These are phyloP conservation scores for Serrognathus titanus DNA, from an alignment of 2,888 invertebrate genomes.

Conservation along the genomic window DNA sequence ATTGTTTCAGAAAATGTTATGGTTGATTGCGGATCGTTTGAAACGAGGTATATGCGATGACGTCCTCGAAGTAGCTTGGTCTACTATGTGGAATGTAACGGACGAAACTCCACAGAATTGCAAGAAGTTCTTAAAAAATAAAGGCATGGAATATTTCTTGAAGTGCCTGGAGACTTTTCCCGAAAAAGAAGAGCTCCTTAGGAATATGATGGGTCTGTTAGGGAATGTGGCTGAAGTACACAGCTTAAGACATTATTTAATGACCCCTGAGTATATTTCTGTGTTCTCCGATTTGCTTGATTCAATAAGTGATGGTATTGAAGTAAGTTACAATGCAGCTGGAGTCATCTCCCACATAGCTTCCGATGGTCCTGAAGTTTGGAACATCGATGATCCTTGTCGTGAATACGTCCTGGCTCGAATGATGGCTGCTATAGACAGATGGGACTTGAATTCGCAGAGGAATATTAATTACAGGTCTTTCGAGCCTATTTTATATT, in stretches of 20 bases:
- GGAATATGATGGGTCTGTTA: constrained; percentile 97
- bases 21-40: constrained; percentile 79
- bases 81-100: constrained; percentile 98
- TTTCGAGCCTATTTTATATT: constrained; percentile 87
- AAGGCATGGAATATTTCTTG: constrained; percentile 88
- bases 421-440: constrained; percentile 77
- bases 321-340: constrained; percentile 95
- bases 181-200: constrained; percentile 81
- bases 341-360: constrained; percentile 95
- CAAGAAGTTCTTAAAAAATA: constrained; percentile 79
- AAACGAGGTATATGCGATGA: constrained; percentile 82
- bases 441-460: constrained; percentile 84
- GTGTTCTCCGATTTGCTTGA: constrained; percentile 85
- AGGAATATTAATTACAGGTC: constrained; percentile 96
- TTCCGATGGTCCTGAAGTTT: constrained; percentile 82
- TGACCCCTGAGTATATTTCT: constrained; percentile 78
- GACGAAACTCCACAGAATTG: constrained; percentile 97
- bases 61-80: constrained; percentile 97
- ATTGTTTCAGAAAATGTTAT: constrained; percentile 73
- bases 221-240: constrained; percentile 97
- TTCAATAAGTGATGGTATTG: constrained; percentile 88
- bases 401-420: constrained; percentile 68
- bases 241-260: constrained; percentile 73
- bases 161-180: constrained; percentile 83
- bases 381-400: constrained; percentile 72